Evolutionary conservation across 2,797 vertebrate genomes (phyloP).

Genomic region (Petrocephalus schoutedeni): DNA sequence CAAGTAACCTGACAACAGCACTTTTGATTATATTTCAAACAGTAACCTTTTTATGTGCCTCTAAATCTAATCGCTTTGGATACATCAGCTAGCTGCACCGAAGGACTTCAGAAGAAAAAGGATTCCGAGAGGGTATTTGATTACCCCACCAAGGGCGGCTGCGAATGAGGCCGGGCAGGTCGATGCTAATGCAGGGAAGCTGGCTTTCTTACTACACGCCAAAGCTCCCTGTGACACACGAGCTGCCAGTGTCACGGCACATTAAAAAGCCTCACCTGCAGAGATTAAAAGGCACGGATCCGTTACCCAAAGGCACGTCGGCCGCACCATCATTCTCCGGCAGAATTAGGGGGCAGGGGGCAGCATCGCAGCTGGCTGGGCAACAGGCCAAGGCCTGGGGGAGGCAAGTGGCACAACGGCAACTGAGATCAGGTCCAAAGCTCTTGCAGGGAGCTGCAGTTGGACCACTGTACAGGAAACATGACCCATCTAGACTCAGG

Average conservation of each 20-base stretch:
- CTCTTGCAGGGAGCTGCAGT: neutral
- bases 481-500: neutral
- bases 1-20: neutral
- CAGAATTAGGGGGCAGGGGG: neutral
- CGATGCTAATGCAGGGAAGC: neutral
- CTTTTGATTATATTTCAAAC: neutral
- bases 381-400: neutral
- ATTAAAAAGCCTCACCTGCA: neutral
- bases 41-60: neutral
- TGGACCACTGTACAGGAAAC: neutral
- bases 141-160: neutral
- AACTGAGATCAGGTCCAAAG: neutral
- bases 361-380: neutral
- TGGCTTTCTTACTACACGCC: neutral
- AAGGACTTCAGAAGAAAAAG: neutral
- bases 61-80: neutral
- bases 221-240: neutral
- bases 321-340: neutral
- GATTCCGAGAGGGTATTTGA: neutral
- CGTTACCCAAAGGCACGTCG: neutral
- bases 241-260: neutral
- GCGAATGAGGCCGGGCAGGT: neutral
- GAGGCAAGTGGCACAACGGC: neutral
- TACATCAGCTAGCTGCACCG: neutral
- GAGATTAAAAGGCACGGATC: neutral